phyloP scores from a whole-genome alignment of 64 coral and sea anemone genomes.

The Montipora foliosa region DNA sequence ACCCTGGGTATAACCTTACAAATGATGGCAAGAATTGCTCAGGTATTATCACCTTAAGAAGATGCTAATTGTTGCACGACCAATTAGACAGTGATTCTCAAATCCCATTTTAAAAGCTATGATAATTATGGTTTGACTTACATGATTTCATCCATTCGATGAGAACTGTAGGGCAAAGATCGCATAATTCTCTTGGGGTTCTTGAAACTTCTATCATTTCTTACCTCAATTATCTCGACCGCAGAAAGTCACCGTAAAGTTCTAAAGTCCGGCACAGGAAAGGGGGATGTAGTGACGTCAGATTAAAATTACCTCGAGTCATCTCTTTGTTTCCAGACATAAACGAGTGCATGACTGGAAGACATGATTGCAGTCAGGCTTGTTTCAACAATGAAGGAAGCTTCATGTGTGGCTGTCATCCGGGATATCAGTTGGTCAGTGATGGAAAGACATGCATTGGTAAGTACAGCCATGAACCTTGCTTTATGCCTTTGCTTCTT shows the following conservation, averaged over 20 bases:
- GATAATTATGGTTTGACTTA: no score
- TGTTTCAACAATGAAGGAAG: conserved; percentile 32
- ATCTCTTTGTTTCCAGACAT: conserved; percentile 16
- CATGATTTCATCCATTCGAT: no score
- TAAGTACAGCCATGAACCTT: not conserved
- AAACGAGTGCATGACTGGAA: conserved; percentile 30
- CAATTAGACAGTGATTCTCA: not conserved
- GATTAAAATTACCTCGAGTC: not conserved
- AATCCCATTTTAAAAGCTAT: no score
- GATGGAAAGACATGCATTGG: conserved; percentile 23
- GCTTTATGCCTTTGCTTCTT: not conserved
- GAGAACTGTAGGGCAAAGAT: no score
- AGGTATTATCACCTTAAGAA: conserved; percentile 2
- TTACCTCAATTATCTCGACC: no score
- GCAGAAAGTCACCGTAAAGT: no score
- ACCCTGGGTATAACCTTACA: conserved; percentile 22
- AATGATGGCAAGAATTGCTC: conserved; percentile 4
- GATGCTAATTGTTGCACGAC: not conserved
- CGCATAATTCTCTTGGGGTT: no score
- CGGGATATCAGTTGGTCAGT: conserved; percentile 5
- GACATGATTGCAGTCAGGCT: conserved; percentile 12
- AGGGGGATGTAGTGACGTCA: not conserved
- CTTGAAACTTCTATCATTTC: no score
- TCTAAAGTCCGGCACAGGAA: no score
- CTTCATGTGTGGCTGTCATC: conserved; percentile 20